Percentiles rank a stretch among this genome's conserved stretches.
These are phyloP conservation scores for Sardinella longiceps DNA, from an alignment of 2,797 vertebrate species.

Conservation along the genomic window DNA sequence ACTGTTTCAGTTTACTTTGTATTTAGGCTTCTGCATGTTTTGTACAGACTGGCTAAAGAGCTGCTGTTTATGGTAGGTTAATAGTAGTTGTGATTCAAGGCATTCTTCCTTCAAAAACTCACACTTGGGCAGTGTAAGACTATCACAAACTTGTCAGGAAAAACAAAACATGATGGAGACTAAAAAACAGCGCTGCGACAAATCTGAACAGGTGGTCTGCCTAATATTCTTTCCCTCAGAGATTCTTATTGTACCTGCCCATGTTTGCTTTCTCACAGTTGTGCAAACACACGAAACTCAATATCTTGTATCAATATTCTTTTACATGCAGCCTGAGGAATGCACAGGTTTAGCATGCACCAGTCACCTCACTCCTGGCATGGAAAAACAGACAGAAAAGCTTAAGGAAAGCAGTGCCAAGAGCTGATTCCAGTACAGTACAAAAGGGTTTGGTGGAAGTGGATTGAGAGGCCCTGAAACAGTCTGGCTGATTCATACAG, in stretches of 20 bases:
- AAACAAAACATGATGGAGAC: background rate
- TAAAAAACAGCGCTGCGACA: background rate
- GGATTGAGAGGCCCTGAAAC: background rate
- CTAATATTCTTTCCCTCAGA: background rate
- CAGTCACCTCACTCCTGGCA: background rate
- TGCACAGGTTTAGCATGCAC: background rate
- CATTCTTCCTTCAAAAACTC: background rate
- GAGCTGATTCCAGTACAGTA: background rate
- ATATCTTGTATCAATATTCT: background rate
- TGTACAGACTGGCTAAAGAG: too few species aligned
- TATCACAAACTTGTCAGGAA: background rate
- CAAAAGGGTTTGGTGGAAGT: background rate
- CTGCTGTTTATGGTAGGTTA: too few species aligned
- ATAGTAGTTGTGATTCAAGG: background rate
- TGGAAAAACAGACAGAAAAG: background rate
- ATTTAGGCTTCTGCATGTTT: too few species aligned
- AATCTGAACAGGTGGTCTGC: slow-evolving; percentile 34
- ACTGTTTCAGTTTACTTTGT: too few species aligned
- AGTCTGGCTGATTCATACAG: background rate
- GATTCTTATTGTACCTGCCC: background rate
- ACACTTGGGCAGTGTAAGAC: background rate
- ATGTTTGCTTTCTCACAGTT: background rate
- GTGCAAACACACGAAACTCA: background rate
- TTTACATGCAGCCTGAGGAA: background rate
- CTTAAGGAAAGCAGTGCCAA: background rate